These are phyloP conservation scores for Solenopsis fugax DNA, from an alignment of 1,140 invertebrate species.

Conservation along the genomic window DNA sequence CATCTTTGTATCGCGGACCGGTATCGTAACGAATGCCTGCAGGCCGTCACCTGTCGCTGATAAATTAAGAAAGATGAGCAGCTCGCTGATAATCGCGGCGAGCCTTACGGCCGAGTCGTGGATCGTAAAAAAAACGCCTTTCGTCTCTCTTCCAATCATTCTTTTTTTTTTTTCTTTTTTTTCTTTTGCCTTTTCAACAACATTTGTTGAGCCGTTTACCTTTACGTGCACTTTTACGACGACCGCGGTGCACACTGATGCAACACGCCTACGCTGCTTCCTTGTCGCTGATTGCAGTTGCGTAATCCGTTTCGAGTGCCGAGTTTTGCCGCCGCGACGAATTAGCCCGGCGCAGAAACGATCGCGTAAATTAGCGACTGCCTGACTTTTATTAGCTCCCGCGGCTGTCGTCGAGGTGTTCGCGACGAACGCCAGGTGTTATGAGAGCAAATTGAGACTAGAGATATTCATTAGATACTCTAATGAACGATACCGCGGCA, in stretches of 20 bases:
- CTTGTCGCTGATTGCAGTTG: slow-evolving; percentile 51
- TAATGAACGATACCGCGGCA: slow-evolving; percentile 16
- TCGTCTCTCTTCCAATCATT: neutral
- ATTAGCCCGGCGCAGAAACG: slow-evolving; percentile 44
- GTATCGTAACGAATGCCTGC: slow-evolving; percentile 35
- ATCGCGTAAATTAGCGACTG: slow-evolving; percentile 58
- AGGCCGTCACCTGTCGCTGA: slow-evolving; percentile 54
- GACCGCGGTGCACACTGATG: slow-evolving; percentile 9
- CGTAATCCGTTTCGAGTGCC: slow-evolving; percentile 53
- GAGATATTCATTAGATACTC: neutral
- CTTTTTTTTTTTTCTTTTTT: neutral
- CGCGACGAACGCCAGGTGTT: neutral
- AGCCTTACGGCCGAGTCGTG: neutral
- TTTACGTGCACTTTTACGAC: slow-evolving; percentile 58
- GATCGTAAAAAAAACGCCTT: slow-evolving; percentile 49
- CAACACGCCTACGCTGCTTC: slow-evolving; percentile 56
- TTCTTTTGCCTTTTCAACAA: neutral
- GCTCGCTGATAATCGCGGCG: slow-evolving; percentile 38
- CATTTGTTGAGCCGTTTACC: slow-evolving; percentile 39
- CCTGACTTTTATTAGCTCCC: slow-evolving; percentile 63
- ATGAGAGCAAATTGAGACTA: slow-evolving; percentile 40
- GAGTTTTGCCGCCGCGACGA: slow-evolving; percentile 18
- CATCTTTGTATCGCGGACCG: slow-evolving; percentile 37
- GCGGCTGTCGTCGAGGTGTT: slow-evolving; percentile 42
- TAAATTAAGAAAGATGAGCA: slow-evolving; percentile 57